These are phyloP conservation scores for Meandrina meandrites DNA, from an alignment of 92 coral and sea anemone genomes.

Conservation along the genomic window DNA sequence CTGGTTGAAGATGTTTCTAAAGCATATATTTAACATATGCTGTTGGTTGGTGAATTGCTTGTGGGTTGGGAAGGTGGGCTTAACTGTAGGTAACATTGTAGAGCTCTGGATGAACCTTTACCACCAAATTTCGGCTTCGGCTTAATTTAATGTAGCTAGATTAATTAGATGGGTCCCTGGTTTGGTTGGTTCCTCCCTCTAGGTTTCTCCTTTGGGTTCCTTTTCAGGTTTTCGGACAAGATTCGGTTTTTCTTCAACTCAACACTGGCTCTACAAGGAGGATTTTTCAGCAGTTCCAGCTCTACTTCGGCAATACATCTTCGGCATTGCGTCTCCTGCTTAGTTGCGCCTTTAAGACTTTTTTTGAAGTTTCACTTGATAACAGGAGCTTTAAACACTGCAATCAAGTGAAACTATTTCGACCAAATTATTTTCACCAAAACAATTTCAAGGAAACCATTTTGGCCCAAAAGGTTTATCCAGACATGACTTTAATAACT, in stretches of 20 bases:
- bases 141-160: slow-evolving; percentile 29
- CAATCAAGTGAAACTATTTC: neutral
- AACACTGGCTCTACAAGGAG: neutral
- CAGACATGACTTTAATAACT: neutral
- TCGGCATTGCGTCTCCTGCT: neutral
- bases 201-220: slow-evolving; percentile 10
- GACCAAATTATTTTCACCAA: neutral
- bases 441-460: neutral
- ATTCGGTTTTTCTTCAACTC: neutral
- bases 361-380: neutral
- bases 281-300: neutral
- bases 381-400: neutral
- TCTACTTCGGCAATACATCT: neutral
- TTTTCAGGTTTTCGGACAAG: slow-evolving; percentile 9
- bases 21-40: neutral
- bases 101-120: slow-evolving; percentile 20
- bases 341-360: neutral
- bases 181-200: slow-evolving; percentile 7
- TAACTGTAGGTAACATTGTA: neutral
- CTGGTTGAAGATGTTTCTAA: neutral
- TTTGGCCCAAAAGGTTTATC: slow-evolving; percentile 24
- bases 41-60: neutral
- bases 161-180: slow-evolving; percentile 20
- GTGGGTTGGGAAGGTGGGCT: slow-evolving; percentile 9
- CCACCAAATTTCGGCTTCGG: slow-evolving; percentile 12